Conservation (phyloP, 2,113 vertebrate genomes). For the Pycnonotus jocosus region DNA sequence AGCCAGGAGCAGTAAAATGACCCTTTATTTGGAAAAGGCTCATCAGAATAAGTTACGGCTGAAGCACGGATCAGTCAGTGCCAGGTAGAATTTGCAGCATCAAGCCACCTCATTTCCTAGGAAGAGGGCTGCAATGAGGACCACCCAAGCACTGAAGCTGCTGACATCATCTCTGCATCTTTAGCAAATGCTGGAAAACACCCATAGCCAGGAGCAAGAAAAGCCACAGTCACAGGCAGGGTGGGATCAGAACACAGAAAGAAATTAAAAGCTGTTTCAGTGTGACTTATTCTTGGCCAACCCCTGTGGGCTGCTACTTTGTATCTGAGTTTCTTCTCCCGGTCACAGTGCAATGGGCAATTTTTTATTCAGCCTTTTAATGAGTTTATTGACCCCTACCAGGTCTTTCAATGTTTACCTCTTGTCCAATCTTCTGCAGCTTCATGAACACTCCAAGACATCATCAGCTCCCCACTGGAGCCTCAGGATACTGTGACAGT, state of each 20-base stretch:
- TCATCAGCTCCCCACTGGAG: neutral
- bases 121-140: neutral
- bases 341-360: neutral
- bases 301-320: neutral
- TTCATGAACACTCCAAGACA: neutral
- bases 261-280: neutral
- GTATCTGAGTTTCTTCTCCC: neutral
- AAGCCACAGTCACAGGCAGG: neutral
- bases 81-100: neutral
- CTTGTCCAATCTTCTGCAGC: neutral
- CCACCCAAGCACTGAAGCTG: neutral
- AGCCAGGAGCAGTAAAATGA: neutral
- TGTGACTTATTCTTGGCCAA: neutral
- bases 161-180: neutral
- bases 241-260: neutral
- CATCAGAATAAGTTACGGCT: neutral
- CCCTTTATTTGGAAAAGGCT: neutral
- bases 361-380: neutral
- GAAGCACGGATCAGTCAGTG: neutral
- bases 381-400: neutral
- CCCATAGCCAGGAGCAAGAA: neutral
- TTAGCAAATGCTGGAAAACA: neutral
- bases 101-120: neutral
- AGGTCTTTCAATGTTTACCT: neutral
- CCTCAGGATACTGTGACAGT: neutral